These are phyloP conservation scores for Calyptommatus sinebrachiatus DNA, from an alignment of 2,113 vertebrate genomes.

Conservation along the genomic window DNA sequence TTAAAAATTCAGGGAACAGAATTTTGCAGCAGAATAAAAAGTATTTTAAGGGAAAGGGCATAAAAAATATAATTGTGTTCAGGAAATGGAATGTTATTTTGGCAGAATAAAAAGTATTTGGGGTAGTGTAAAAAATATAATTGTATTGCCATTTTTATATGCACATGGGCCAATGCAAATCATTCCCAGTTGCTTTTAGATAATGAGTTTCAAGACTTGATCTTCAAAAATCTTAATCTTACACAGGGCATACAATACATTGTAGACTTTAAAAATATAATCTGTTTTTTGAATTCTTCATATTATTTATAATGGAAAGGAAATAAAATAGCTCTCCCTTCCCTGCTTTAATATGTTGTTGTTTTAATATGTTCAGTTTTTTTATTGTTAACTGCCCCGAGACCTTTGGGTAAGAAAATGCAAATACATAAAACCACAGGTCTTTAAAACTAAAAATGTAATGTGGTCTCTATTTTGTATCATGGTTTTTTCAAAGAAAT, in stretches of 20 bases:
- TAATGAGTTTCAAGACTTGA: neutral
- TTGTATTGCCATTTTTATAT: neutral
- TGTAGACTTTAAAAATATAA: neutral
- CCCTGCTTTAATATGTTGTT: no score
- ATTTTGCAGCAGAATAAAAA: neutral
- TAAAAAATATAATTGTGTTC: no score
- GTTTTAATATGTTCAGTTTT: no score
- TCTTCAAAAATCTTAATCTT: neutral
- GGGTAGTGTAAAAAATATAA: no score
- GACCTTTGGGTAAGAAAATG: no score
- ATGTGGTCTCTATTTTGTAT: no score
- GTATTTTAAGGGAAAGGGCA: no score
- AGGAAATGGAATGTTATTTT: neutral
- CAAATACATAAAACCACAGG: constrained; percentile 49
- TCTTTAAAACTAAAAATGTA: constrained; percentile 19
- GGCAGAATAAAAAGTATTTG: neutral
- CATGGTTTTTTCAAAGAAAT: no score
- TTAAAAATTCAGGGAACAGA: neutral
- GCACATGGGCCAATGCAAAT: neutral
- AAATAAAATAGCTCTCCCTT: no score
- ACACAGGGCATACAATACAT: neutral
- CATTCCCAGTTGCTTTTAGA: neutral
- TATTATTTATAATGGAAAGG: neutral
- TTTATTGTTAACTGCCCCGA: no score
- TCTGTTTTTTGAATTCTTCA: neutral